Conservation (phyloP, 2,797 vertebrate genomes). For the Tragelaphus eurycerus region DNA sequence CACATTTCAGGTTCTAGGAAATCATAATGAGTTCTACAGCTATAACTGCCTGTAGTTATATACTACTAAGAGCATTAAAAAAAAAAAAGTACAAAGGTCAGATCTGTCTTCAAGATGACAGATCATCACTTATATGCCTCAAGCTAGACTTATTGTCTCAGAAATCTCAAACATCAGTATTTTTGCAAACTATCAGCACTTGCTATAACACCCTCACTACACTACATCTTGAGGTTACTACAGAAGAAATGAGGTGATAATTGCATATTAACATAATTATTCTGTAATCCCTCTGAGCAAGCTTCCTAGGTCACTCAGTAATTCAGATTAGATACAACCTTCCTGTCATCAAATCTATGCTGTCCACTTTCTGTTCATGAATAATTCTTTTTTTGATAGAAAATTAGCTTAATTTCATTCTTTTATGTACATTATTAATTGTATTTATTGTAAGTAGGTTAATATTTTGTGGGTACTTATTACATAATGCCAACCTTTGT, state of each 20-base stretch:
- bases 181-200: constrained; percentile 91
- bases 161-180: constrained; percentile 88
- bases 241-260: constrained; percentile 93
- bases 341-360: constrained; percentile 83
- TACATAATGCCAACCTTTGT: constrained; percentile 73
- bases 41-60: constrained; percentile 80
- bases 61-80: constrained; percentile 73
- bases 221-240: constrained; percentile 93
- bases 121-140: constrained; percentile 83
- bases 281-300: constrained; percentile 89
- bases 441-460: constrained; percentile 81
- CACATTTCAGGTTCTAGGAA: constrained; percentile 69
- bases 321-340: constrained; percentile 86
- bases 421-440: constrained; percentile 85
- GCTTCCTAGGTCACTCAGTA: constrained; percentile 89
- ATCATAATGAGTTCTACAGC: constrained; percentile 77
- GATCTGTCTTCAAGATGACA: constrained; percentile 84
- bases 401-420: constrained; percentile 79
- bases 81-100: constrained; percentile 83
- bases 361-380: constrained; percentile 88
- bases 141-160: constrained; percentile 85
- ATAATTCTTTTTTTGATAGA: constrained; percentile 82
- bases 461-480: constrained; percentile 76
- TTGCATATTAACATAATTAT: constrained; percentile 97
- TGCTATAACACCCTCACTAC: constrained; percentile 91